Conservation (phyloP, 2,888 invertebrate species). For the Limnephilus lunatus region DNA sequence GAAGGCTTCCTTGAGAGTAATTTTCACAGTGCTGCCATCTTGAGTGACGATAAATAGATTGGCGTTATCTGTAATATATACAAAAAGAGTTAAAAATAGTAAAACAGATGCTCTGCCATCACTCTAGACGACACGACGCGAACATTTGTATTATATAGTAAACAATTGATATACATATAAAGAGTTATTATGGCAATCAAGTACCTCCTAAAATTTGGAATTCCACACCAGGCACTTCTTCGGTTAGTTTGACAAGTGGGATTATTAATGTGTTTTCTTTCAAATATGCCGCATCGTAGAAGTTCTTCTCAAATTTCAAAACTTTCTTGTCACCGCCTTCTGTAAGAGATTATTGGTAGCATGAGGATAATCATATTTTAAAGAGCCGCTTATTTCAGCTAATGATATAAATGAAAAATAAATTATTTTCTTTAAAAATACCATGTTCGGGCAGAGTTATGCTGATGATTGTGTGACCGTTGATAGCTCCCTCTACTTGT, state of each 20-base stretch:
- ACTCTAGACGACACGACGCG: not conserved
- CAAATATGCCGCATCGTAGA: slow-evolving; percentile 13
- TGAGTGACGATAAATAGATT: not conserved
- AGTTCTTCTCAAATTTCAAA: not conserved
- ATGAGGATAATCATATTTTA: not conserved
- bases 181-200: not conserved
- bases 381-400: not conserved
- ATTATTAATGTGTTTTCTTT: not conserved
- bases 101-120: not conserved
- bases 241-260: not conserved
- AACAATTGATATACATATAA: not conserved
- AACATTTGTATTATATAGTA: not conserved
- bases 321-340: not conserved
- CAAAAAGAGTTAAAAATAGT: not conserved
- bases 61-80: not conserved
- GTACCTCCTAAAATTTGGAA: not conserved
- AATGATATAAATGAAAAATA: not conserved
- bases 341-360: not conserved
- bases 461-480: slow-evolving; percentile 61
- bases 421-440: not conserved
- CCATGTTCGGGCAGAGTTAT: slow-evolving; percentile 62
- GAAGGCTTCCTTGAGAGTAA: not conserved
- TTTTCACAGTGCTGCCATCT: not conserved
- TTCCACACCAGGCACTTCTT: not conserved
- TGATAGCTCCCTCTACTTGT: slow-evolving; percentile 56